Base-by-base conservation (phyloP, 2,888 invertebrate species). In the Hirtodrosophila histrioides region DNA sequence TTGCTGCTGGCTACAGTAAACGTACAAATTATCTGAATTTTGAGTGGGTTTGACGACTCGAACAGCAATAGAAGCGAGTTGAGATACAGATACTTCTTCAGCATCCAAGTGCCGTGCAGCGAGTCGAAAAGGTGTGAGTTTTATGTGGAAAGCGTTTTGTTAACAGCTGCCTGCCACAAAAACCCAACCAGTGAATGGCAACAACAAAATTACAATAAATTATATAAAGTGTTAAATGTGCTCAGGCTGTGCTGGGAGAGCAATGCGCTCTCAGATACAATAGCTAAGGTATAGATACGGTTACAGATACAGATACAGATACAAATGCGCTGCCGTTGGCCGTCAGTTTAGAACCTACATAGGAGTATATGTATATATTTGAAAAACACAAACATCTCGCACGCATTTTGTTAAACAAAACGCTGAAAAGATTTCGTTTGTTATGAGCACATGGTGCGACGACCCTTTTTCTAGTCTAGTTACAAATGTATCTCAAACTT, bases 61-160 rank as follows among this genome's bases (percentile, higher is more conserved):
- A 53, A 79, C 49, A 58, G 78, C 67, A 36, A 45, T 58, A 49
- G 0, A 31, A 3, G 7, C 31, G 9, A 5, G 27, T 31, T 31
- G 67, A 48, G 51, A 63, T 56, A 65, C 50, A 40, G 46, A 54
- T 48, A 67, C 48, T 48, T 46, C 51, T 70, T 65, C 58, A 24
- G 50, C 56, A 51, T 58, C 17, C 54, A 53, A 57, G 61, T 62
- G 74, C 49, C 49, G 17, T 41, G 53, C 57, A 57, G 48, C 44
- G 41, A 29, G 24, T 45, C 36, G 43, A 58, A 41, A 58, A 83
- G 86, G 82, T 82, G 88, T 69, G 88, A 83, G 88, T 83, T 86
- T 88, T 88, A 86, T 83, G 73, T 69, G 73, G 78, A 76, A 88
- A 88, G 70, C 88, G 86, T 88, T 88, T 87, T 85, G 88, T 88